phyloP scores from a whole-genome alignment of 1,140 invertebrate species.

The Trichonephila clavata region DNA sequence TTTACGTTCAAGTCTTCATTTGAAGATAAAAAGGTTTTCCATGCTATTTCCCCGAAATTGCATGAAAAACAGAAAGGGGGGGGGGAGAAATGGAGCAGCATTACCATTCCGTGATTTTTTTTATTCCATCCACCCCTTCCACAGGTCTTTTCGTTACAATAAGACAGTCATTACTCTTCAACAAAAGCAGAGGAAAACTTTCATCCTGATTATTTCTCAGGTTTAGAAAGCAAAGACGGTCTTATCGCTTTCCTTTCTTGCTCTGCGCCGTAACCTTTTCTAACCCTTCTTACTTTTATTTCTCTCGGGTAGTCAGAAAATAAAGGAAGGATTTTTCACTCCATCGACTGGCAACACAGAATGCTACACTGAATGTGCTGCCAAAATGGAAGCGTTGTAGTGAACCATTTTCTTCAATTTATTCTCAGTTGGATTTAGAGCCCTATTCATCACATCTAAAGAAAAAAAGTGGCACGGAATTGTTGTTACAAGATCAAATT shows the following conservation, averaged over 20 bases:
- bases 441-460: not conserved
- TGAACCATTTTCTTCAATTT: not conserved
- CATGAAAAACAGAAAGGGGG: too few relatives aligned
- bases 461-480: not conserved
- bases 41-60: not conserved
- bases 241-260: constrained; percentile 51
- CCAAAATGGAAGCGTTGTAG: not conserved
- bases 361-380: constrained; percentile 40
- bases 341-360: constrained; percentile 1
- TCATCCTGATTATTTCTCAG: constrained; percentile 66
- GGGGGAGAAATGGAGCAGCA: not conserved
- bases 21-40: not conserved
- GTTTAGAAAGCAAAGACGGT: constrained; percentile 40
- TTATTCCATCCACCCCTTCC: not conserved
- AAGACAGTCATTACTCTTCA: constrained; percentile 55
- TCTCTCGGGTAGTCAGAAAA: not conserved
- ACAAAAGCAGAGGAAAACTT: constrained; percentile 63
- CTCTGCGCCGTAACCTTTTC: constrained; percentile 4
- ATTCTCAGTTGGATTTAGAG: not conserved
- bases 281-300: constrained; percentile 56
- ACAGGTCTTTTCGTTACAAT: constrained; percentile 54
- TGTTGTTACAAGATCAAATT: too few relatives aligned
- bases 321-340: constrained; percentile 63
- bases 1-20: not conserved
- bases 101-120: constrained; percentile 7